These are phyloP conservation scores for Coremacera marginata DNA, from an alignment of 2,888 invertebrate species.

Conservation along the genomic window DNA sequence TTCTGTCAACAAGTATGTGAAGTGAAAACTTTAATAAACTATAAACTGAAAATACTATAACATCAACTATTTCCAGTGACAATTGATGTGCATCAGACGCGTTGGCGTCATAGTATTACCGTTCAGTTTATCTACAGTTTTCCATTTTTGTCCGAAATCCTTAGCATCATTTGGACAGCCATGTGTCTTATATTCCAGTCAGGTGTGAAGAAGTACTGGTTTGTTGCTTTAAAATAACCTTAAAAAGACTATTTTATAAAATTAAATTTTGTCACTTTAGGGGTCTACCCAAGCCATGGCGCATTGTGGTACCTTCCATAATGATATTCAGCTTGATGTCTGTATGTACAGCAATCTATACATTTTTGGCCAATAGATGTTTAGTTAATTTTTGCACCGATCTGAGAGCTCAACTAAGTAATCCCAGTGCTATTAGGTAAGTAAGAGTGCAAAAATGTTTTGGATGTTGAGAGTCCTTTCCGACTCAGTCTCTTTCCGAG, in stretches of 20 bases:
- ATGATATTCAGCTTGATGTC: slow-evolving; percentile 61
- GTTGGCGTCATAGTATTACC: slow-evolving; percentile 55
- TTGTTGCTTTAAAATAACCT: slow-evolving; percentile 37
- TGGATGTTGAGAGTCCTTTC: too few relatives aligned
- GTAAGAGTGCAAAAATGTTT: not conserved
- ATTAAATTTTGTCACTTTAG: slow-evolving; percentile 45
- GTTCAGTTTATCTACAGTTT: slow-evolving; percentile 62
- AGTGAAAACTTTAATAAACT: not conserved
- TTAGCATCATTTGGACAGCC: slow-evolving; percentile 64
- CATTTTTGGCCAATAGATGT: slow-evolving; percentile 58
- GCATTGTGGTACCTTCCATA: slow-evolving; percentile 65
- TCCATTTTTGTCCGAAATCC: slow-evolving; percentile 62
- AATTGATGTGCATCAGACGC: slow-evolving; percentile 59
- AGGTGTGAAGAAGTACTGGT: slow-evolving; percentile 63
- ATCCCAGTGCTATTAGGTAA: slow-evolving; percentile 58
- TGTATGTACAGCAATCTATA: slow-evolving; percentile 54
- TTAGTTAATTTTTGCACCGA: slow-evolving; percentile 57
- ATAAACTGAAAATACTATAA: not conserved
- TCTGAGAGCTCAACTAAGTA: slow-evolving; percentile 55
- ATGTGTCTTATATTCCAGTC: slow-evolving; percentile 65
- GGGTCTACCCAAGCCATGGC: slow-evolving; percentile 66
- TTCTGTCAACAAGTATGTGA: slow-evolving; percentile 56
- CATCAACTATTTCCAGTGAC: slow-evolving; percentile 50
- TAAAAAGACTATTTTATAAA: not conserved
- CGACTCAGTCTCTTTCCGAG: too few relatives aligned